Conservation (phyloP, 2,797 vertebrate species). For the Mormyrops boulengeri region DNA sequence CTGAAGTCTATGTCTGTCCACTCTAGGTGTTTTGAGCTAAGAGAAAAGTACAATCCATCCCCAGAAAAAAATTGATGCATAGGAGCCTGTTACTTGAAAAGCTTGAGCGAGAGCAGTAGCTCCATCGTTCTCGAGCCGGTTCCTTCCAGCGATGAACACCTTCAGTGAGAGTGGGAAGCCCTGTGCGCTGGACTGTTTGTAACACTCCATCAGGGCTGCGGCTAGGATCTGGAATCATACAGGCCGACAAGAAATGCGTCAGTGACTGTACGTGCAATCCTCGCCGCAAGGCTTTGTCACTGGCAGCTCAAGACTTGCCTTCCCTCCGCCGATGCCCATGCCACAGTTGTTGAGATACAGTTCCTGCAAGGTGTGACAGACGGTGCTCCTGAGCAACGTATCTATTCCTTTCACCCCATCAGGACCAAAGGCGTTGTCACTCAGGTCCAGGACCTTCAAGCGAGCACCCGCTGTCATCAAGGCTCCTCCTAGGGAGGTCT, state of each 20-base stretch:
- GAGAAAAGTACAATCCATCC: background rate
- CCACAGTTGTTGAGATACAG: conserved; percentile 95
- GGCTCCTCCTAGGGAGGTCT: conserved; percentile 77
- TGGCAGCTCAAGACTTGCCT: conserved; percentile 55
- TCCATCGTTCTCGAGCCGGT: conserved; percentile 80
- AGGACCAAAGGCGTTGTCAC: conserved; percentile 94
- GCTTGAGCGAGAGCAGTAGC: conserved; percentile 74
- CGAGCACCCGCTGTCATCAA: conserved; percentile 78
- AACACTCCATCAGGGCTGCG: conserved; percentile 68
- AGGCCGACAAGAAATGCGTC: background rate
- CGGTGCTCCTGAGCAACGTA: conserved; percentile 74
- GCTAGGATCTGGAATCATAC: conserved; percentile 66
- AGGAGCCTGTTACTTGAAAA: conserved; percentile 59
- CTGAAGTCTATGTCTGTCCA: background rate
- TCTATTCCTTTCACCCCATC: conserved; percentile 89
- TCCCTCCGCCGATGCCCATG: conserved; percentile 90
- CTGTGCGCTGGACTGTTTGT: conserved; percentile 63
- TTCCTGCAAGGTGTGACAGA: conserved; percentile 77
- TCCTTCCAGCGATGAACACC: conserved; percentile 77
- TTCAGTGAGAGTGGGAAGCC: conserved; percentile 71
- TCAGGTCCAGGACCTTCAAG: conserved; percentile 85
- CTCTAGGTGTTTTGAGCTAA: background rate
- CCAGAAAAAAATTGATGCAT: background rate
- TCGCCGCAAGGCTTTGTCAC: background rate
- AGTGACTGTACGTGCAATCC: background rate